Conservation (phyloP, 1,140 invertebrate genomes). For the Acromyrmex charruanus region DNA sequence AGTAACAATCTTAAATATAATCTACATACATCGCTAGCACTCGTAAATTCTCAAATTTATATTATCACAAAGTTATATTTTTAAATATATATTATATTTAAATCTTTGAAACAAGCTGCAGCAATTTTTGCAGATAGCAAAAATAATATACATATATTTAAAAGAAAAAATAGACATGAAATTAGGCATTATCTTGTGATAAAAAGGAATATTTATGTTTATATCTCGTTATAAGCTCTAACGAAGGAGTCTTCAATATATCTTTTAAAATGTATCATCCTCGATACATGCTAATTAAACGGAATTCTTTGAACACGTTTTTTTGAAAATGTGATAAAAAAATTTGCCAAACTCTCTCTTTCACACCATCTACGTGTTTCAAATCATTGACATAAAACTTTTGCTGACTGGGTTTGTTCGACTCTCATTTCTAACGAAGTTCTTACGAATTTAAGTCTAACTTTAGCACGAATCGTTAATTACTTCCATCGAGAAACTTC, state of each 20-base stretch:
- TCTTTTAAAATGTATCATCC: background rate
- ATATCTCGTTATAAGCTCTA: no score
- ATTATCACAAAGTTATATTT: background rate
- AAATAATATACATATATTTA: no score
- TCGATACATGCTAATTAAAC: background rate
- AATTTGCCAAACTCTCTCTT: background rate
- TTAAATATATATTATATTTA: background rate
- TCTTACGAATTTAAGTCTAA: background rate
- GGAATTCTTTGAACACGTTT: background rate
- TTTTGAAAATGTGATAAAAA: conserved; percentile 18
- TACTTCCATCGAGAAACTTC: background rate
- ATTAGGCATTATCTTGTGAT: background rate
- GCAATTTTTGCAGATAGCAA: no score
- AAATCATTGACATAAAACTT: conserved; percentile 26
- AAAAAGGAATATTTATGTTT: background rate
- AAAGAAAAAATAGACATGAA: no score
- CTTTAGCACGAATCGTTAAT: conserved; percentile 22
- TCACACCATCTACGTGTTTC: background rate
- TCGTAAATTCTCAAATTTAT: background rate
- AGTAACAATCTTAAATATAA: background rate
- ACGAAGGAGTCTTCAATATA: background rate
- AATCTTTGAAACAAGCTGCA: no score
- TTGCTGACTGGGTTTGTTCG: background rate
- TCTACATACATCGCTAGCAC: background rate
- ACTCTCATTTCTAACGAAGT: background rate